Conservation (phyloP, 37 sponge, comb jelly and placozoan genomes). For the Mnemiopsis leidyi region DNA sequence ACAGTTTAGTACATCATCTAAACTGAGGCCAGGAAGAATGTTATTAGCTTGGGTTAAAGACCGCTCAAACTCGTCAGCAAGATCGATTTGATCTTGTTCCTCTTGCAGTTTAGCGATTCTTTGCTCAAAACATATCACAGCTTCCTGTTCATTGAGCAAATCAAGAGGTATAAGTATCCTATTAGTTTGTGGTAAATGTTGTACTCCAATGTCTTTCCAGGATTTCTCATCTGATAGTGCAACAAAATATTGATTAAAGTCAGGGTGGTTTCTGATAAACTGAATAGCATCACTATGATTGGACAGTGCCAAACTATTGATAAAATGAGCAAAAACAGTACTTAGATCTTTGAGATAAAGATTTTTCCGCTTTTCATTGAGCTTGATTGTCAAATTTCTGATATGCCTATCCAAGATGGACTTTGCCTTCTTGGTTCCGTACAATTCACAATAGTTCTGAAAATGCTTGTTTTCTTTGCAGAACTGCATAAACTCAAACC, state of each 20-base stretch:
- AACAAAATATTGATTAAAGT: constrained; percentile 28
- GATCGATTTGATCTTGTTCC: constrained; percentile 9
- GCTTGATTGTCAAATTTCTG: constrained; percentile 3
- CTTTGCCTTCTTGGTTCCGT: constrained; percentile 40
- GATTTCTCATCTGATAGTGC: constrained; percentile 23
- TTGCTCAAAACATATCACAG: constrained; percentile 27
- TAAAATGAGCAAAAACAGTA: constrained; percentile 12
- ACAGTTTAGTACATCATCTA: constrained; percentile 23
- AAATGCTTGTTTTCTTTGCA: constrained; percentile 15
- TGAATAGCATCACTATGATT: neutral
- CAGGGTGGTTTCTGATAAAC: constrained; percentile 20
- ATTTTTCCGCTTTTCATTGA: constrained; percentile 29
- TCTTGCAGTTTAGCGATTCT: constrained; percentile 7
- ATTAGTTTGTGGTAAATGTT: neutral
- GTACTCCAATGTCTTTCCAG: constrained; percentile 21
- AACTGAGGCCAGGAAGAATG: constrained; percentile 33
- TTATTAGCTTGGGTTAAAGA: neutral
- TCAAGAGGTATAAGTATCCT: constrained; percentile 4
- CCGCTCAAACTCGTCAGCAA: constrained; percentile 57
- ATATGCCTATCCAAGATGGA: constrained; percentile 4
- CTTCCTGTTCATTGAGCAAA: constrained; percentile 45
- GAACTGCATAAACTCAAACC: constrained; percentile 36
- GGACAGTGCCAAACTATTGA: constrained; percentile 1
- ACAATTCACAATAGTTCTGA: constrained; percentile 48
- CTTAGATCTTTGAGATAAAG: constrained; percentile 45